Conservation (phyloP, 2,888 invertebrate species). For the Drosophila buzzatii region DNA sequence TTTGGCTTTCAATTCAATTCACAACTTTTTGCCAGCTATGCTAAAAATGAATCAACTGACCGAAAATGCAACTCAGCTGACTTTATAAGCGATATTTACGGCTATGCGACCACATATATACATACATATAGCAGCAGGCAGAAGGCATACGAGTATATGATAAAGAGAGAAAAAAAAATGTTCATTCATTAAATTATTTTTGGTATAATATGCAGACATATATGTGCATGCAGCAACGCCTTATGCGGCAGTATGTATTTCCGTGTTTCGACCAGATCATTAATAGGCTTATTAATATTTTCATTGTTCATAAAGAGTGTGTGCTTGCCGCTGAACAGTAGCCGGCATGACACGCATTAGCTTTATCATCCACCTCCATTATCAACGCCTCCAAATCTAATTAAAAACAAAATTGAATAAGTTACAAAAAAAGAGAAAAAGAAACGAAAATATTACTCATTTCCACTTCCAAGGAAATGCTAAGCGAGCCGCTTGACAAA, state of each 20-base stretch:
- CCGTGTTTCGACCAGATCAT: conserved; percentile 42
- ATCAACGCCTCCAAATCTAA: conserved; percentile 76
- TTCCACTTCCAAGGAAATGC: conserved; percentile 80
- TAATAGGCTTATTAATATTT: conserved; percentile 59
- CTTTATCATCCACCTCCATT: conserved; percentile 54
- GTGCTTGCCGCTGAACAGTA: conserved; percentile 49
- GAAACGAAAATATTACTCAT: conserved; percentile 64
- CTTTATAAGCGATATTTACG: conserved; percentile 7
- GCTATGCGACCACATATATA: background rate
- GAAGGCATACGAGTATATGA: background rate
- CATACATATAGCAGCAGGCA: background rate
- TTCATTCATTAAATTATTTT: conserved; percentile 35
- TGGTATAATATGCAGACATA: conserved; percentile 14
- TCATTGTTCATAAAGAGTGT: conserved; percentile 37
- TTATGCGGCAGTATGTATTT: conserved; percentile 13
- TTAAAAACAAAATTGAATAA: conserved; percentile 65
- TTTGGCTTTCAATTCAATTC: conserved; percentile 5
- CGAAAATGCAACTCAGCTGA: conserved; percentile 29
- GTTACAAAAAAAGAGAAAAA: conserved; percentile 38
- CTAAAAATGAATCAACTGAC: conserved; percentile 10
- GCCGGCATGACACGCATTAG: conserved; percentile 63
- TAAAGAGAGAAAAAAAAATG: conserved; percentile 5
- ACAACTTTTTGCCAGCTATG: conserved; percentile 13
- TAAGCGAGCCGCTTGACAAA: conserved; percentile 63
- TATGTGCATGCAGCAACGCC: conserved; percentile 6